Percentiles rank a stretch among this genome's conserved stretches.
Conservation (phyloP, 2,797 vertebrate genomes). For the Loris lydekkerianus region DNA sequence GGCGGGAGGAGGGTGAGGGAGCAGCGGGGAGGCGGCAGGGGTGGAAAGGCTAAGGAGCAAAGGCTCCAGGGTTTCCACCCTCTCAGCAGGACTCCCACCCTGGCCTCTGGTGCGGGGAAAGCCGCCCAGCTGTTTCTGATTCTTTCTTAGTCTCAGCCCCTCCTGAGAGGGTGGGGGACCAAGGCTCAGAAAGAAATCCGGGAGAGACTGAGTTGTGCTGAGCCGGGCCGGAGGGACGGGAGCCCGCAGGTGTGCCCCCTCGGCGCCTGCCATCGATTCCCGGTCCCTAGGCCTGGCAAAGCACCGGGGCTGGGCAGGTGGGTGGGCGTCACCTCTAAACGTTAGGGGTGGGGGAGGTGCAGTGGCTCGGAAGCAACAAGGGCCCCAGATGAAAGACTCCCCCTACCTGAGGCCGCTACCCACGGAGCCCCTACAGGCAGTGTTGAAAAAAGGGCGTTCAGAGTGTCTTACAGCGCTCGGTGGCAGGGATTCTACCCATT, state of each 20-base stretch:
- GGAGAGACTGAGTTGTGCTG: neutral
- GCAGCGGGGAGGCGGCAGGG: neutral
- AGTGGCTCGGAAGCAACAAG: neutral
- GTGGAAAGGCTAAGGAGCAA: neutral
- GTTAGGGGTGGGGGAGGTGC: too few relatives aligned
- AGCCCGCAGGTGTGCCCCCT: neutral
- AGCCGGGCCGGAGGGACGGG: neutral
- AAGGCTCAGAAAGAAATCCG: neutral
- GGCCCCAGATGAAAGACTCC: neutral
- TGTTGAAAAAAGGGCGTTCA: neutral
- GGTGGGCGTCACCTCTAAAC: neutral
- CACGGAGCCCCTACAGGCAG: neutral
- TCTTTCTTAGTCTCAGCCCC: conserved; percentile 67
- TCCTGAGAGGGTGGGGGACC: conserved; percentile 62
- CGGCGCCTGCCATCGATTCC: neutral
- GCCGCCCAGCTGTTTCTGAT: conserved; percentile 83
- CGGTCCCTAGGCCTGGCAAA: rapidly evolving
- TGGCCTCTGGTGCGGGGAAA: conserved; percentile 70
- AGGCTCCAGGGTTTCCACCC: conserved; percentile 50
- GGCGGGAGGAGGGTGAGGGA: neutral
- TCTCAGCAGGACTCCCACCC: conserved; percentile 74
- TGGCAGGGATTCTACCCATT: conserved; percentile 26
- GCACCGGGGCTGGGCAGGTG: neutral
- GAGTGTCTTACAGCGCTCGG: neutral
- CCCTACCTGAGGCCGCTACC: neutral